Percentiles rank a stretch among this genome's conserved stretches.
Evolutionary conservation across 2,113 vertebrate species (phyloP).

Genomic region (Vulpes ferrilata): DNA sequence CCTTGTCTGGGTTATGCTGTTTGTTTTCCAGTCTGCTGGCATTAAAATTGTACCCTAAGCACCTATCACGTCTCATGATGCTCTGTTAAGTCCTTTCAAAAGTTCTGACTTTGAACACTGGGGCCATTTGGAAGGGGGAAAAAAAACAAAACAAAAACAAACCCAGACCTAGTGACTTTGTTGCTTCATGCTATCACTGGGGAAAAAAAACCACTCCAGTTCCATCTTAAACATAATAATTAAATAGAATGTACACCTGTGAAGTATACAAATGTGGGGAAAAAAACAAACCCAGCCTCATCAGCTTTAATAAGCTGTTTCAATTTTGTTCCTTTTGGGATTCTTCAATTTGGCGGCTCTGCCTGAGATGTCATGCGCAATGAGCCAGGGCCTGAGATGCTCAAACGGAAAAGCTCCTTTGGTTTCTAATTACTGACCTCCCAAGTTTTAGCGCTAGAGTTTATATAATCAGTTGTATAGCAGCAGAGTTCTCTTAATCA

Average conservation of each 20-base stretch:
- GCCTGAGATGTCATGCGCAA: neutral
- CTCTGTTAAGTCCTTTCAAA: conserved; percentile 58
- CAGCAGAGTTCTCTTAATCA: conserved; percentile 34
- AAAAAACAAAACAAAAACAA: neutral
- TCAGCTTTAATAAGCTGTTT: neutral
- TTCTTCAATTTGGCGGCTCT: neutral
- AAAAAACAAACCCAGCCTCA: neutral
- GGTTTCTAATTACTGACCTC: conserved; percentile 50
- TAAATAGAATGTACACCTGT: neutral
- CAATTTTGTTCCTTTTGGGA: conserved; percentile 16
- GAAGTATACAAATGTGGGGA: neutral
- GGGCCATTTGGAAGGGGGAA: conserved; percentile 61
- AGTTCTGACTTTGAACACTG: conserved; percentile 67
- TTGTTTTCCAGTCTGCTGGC: conserved; percentile 82
- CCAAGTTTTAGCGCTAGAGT: conserved; percentile 7
- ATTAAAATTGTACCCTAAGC: conserved; percentile 63
- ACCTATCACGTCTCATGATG: conserved; percentile 27
- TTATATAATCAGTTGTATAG: neutral
- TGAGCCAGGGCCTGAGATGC: neutral
- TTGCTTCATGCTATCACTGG: conserved; percentile 15
- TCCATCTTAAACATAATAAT: conserved; percentile 5
- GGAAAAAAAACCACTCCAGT: neutral
- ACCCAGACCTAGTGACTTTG: neutral
- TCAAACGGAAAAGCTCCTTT: conserved; percentile 42
- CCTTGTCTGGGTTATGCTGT: conserved; percentile 73